Conservation (phyloP, 2,888 invertebrate species). For the Branchipolynoe longqiensis region DNA sequence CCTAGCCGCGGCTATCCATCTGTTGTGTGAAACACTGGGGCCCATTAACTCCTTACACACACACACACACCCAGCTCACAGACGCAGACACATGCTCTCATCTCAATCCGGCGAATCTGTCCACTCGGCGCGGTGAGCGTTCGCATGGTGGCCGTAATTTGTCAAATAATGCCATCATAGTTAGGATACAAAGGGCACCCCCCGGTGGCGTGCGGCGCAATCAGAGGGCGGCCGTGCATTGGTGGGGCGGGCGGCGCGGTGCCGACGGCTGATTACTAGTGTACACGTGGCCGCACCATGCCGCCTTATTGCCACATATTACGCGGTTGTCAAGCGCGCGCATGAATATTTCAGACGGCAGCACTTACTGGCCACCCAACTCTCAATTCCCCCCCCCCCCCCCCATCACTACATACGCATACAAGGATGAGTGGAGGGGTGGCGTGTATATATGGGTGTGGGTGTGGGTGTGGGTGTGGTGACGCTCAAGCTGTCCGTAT, state of each 20-base stretch:
- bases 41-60: too few relatives aligned
- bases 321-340: slow-evolving; percentile 2
- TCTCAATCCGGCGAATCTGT: too few relatives aligned
- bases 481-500: too few relatives aligned
- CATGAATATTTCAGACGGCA: slow-evolving; percentile 12
- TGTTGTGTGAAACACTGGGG: too few relatives aligned
- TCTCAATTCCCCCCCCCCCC: not conserved
- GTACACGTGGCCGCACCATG: slow-evolving; percentile 17
- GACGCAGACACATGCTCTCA: too few relatives aligned
- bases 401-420: not conserved
- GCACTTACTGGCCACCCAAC: not conserved
- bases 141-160: too few relatives aligned
- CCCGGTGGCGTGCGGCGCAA: not conserved
- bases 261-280: slow-evolving; percentile 4
- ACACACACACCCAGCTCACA: too few relatives aligned
- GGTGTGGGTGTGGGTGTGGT: too few relatives aligned
- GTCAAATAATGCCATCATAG: slow-evolving; percentile 14
- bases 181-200: not conserved
- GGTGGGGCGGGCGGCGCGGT: not conserved
- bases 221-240: not conserved
- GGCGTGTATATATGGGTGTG: too few relatives aligned
- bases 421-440: too few relatives aligned
- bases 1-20: too few relatives aligned
- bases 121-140: too few relatives aligned
- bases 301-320: slow-evolving; percentile 2